Conservation (phyloP, 30 jellyfish, hydroid and myxozoan species). For the Clytia hemisphaerica region DNA sequence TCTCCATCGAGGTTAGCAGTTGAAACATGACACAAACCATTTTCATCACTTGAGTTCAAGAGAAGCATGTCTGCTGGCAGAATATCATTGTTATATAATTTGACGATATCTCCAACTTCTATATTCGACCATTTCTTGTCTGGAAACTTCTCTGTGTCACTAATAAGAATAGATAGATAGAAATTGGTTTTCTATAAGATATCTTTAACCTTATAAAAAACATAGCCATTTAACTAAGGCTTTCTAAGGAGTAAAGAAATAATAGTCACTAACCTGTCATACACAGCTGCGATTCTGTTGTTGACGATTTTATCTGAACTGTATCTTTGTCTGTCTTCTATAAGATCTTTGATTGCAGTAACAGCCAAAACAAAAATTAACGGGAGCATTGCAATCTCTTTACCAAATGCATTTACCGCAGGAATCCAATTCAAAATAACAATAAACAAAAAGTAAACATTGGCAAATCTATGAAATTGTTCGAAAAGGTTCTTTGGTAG, state of each 20-base stretch:
- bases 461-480: conserved; percentile 96
- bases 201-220: background rate
- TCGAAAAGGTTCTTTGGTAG: conserved; percentile 87
- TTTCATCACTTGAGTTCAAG: conserved; percentile 67
- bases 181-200: too few relatives aligned
- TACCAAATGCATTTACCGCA: conserved; percentile 91
- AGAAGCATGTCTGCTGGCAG: conserved; percentile 89
- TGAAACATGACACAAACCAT: conserved; percentile 80
- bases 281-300: conserved; percentile 46
- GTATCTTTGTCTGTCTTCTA: conserved; percentile 86
- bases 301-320: conserved; percentile 69
- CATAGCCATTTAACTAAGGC: background rate
- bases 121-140: conserved; percentile 64
- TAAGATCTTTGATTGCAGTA: conserved; percentile 87
- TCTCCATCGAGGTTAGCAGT: conserved; percentile 98
- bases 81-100: conserved; percentile 49
- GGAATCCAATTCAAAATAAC: conserved; percentile 91
- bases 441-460: conserved; percentile 61
- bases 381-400: conserved; percentile 98
- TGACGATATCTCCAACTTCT: conserved; percentile 71
- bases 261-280: conserved; percentile 49
- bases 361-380: conserved; percentile 78
- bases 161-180: conserved; percentile 23
- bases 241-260: background rate
- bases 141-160: conserved; percentile 33